Conservation (phyloP, 2,888 invertebrate genomes). For the Coelopa pilipes region DNA sequence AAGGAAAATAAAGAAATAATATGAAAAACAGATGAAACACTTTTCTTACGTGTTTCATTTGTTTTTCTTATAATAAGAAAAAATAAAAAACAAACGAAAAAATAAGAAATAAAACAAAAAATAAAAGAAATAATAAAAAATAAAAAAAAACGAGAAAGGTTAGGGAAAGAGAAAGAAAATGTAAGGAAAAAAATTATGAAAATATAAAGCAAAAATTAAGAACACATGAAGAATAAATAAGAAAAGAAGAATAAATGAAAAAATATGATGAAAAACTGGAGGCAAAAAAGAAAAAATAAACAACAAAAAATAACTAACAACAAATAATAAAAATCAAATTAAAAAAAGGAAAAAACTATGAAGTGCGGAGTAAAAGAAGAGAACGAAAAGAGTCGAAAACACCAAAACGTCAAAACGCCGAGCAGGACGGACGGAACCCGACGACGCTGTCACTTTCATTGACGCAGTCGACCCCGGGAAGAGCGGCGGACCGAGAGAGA, state of each 20-base stretch:
- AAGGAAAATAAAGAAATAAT: neutral
- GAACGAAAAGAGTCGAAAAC: neutral
- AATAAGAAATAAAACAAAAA: neutral
- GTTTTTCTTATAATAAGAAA: too few relatives aligned
- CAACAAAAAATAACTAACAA: neutral
- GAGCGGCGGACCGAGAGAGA: neutral
- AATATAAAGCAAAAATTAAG: too few relatives aligned
- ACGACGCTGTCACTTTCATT: too few relatives aligned
- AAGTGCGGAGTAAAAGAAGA: neutral
- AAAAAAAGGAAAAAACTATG: neutral
- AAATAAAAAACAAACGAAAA: neutral
- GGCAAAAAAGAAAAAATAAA: too few relatives aligned
- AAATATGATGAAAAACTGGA: neutral
- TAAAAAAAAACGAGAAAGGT: neutral
- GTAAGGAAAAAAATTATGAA: neutral
- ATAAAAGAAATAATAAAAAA: neutral
- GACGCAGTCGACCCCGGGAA: too few relatives aligned
- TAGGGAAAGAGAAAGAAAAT: neutral
- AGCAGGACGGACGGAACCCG: too few relatives aligned
- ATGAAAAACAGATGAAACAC: too few relatives aligned
- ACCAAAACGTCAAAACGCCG: too few relatives aligned
- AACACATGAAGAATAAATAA: too few relatives aligned
- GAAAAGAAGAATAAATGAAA: neutral
- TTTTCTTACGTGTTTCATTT: too few relatives aligned
- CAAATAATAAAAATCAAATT: neutral